phyloP scores from a whole-genome alignment of 1,140 invertebrate species.

The Linepithema humile region DNA sequence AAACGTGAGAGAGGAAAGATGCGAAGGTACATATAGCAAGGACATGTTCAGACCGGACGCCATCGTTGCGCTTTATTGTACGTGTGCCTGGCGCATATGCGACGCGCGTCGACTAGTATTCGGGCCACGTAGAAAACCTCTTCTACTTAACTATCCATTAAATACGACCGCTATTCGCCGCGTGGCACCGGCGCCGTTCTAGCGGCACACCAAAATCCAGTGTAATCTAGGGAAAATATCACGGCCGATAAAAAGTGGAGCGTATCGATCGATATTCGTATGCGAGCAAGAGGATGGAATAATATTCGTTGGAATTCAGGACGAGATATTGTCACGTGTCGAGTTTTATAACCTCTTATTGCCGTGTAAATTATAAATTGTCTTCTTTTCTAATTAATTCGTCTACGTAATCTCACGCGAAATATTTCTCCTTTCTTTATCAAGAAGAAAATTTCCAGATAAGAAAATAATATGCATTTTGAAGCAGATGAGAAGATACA shows the following conservation, averaged over 20 bases:
- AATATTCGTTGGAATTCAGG: conserved; percentile 34
- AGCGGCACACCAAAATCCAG: conserved; percentile 55
- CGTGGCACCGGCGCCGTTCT: conserved; percentile 17
- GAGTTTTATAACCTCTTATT: neutral
- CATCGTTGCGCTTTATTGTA: conserved; percentile 39
- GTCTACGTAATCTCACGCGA: conserved; percentile 7
- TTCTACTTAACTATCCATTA: conserved; percentile 83
- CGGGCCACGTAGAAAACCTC: conserved; percentile 78
- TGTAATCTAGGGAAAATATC: conserved; percentile 73
- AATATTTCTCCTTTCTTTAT: neutral
- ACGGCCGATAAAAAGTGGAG: conserved; percentile 60
- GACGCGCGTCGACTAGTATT: conserved; percentile 73
- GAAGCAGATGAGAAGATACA: conserved; percentile 39
- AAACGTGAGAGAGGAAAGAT: neutral
- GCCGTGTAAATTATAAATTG: neutral
- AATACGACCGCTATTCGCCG: conserved; percentile 73
- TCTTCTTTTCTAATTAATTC: conserved; percentile 32
- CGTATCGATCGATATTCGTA: conserved; percentile 63
- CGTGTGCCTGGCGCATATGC: conserved; percentile 71
- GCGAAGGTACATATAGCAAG: neutral
- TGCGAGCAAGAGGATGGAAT: conserved; percentile 33
- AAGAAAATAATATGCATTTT: conserved; percentile 47
- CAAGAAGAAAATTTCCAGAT: conserved; percentile 23
- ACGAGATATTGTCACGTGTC: neutral
- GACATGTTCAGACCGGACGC: neutral